These are phyloP conservation scores for Clamator glandarius DNA, from an alignment of 2,797 vertebrate species.

Conservation along the genomic window DNA sequence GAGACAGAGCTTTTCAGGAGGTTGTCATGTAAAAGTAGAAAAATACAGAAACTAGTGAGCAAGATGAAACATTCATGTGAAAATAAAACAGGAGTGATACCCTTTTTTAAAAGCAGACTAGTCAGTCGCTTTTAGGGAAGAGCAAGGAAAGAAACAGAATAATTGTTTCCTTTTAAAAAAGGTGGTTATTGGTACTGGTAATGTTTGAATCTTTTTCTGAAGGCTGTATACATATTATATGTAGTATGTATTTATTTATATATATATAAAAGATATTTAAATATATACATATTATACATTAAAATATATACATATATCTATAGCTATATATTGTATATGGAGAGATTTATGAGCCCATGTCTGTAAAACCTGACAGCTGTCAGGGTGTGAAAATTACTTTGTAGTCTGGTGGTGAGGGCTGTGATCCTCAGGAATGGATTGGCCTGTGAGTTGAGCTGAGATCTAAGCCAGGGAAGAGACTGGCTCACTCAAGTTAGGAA, in stretches of 20 bases:
- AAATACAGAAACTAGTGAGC: not conserved
- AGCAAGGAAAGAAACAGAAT: not conserved
- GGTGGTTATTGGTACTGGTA: not conserved
- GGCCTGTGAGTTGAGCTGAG: not conserved
- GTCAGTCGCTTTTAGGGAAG: not conserved
- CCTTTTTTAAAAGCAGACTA: not conserved
- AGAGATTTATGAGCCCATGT: not conserved
- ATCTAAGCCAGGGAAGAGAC: not conserved
- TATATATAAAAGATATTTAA: too few relatives aligned
- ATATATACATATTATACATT: too few relatives aligned
- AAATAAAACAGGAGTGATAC: not conserved
- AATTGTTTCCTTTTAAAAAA: not conserved
- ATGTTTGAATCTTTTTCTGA: not conserved
- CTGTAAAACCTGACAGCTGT: not conserved
- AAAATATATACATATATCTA: too few relatives aligned
- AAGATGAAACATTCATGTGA: not conserved
- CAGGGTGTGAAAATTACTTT: not conserved
- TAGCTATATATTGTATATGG: too few relatives aligned
- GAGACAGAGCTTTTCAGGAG: not conserved
- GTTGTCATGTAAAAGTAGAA: not conserved
- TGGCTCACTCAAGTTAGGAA: not conserved
- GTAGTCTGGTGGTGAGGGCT: not conserved
- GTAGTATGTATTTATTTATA: too few relatives aligned
- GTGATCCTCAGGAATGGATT: not conserved
- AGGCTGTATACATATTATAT: not conserved